These are phyloP conservation scores for Proterorhinus semilunaris DNA, from an alignment of 2,113 vertebrate genomes.

Conservation along the genomic window DNA sequence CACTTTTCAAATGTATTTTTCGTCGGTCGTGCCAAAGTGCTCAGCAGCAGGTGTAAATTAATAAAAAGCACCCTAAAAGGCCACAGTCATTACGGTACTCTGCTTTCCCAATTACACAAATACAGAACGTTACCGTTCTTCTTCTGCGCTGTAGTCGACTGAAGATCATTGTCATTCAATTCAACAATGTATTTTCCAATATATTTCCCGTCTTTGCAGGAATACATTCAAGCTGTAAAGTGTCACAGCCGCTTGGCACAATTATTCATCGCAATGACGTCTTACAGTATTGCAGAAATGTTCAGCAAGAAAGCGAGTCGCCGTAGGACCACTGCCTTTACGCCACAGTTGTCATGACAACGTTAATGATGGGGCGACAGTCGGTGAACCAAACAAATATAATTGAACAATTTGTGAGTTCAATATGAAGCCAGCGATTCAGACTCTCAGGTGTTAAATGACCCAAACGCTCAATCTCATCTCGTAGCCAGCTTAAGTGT, in stretches of 20 bases:
- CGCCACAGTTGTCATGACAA: not conserved
- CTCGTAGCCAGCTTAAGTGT: not conserved
- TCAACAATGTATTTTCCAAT: not conserved
- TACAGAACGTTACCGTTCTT: not conserved
- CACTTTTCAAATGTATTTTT: slow-evolving; percentile 22
- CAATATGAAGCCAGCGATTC: not conserved
- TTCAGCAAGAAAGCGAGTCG: too few species aligned
- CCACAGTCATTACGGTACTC: slow-evolving; percentile 28
- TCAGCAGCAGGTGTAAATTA: slow-evolving; percentile 28
- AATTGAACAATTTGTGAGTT: not conserved
- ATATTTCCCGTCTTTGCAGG: not conserved
- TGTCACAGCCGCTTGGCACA: not conserved
- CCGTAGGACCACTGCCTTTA: too few species aligned
- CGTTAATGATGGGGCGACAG: not conserved
- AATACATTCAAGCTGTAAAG: not conserved
- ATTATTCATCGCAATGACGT: too few species aligned
- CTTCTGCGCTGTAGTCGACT: not conserved
- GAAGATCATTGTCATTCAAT: not conserved
- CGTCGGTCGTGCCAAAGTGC: slow-evolving; percentile 26
- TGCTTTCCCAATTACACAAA: not conserved
- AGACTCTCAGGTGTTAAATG: not conserved
- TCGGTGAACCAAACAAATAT: not conserved
- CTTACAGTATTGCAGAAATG: too few species aligned
- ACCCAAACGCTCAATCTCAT: not conserved
- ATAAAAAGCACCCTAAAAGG: slow-evolving; percentile 48